Conservation (phyloP, 2,888 invertebrate genomes). For the Trachelus troglodyta region DNA sequence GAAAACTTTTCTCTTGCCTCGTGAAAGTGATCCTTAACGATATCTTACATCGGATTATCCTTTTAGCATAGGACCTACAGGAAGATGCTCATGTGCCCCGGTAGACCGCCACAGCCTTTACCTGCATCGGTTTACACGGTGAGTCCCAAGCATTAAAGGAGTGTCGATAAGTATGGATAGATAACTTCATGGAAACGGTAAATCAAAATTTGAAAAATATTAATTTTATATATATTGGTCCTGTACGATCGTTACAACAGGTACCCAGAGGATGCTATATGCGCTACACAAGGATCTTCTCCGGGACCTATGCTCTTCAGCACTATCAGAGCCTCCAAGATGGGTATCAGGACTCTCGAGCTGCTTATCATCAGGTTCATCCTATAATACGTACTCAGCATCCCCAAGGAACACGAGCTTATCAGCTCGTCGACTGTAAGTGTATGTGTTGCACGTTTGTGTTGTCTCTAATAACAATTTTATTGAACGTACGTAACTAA, state of each 20-base stretch:
- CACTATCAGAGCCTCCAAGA: conserved; percentile 46
- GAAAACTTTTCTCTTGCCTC: neutral
- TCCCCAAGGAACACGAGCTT: conserved; percentile 29
- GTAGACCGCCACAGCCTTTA: conserved; percentile 55
- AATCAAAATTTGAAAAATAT: neutral
- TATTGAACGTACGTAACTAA: neutral
- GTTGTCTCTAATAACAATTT: conserved; percentile 14
- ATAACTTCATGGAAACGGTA: neutral
- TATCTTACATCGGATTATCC: neutral
- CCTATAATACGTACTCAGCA: conserved; percentile 44
- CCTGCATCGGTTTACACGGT: conserved; percentile 51
- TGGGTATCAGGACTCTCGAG: conserved; percentile 43
- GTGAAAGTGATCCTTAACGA: neutral
- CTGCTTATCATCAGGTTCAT: conserved; percentile 56
- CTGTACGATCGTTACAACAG: conserved; percentile 22
- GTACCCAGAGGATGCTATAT: conserved; percentile 60
- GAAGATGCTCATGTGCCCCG: conserved; percentile 58
- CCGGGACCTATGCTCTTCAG: conserved; percentile 52
- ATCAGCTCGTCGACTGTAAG: conserved; percentile 54
- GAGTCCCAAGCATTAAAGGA: conserved; percentile 30
- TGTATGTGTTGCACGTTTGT: conserved; percentile 37
- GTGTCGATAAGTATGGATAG: neutral
- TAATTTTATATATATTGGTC: neutral
- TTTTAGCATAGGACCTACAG: conserved; percentile 49
- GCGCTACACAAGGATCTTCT: conserved; percentile 58